Evolutionary conservation across 2,113 vertebrate species (phyloP), one percentile per base, ranked within the genome.

Genomic region (Acinonyx jubatus): DNA sequence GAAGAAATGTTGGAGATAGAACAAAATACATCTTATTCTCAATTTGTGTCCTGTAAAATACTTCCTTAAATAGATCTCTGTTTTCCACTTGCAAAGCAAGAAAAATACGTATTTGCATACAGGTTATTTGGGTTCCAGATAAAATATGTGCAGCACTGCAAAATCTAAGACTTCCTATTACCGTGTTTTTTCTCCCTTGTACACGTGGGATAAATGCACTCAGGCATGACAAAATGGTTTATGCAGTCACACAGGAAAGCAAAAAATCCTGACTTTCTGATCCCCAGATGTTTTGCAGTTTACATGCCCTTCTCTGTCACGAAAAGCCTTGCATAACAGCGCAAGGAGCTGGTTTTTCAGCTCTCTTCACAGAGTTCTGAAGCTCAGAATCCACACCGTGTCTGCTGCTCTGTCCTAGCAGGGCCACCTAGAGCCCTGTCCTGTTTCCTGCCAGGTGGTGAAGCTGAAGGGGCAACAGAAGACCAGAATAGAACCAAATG

Each of bases 1-100:
- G 33, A 76, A 18, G 13, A 21, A 84, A 87, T 41, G 1, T 14
- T 50, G 19, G 25, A 82, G 11, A 74, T 38, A 80, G 31, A 7
- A 29, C 10, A 88, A 92, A 95, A 57, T 82, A 18, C 14, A 69
- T 38, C 27, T 78, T 81, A 92, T 85, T 85, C 41, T 91, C 78
- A 52, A 66, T 81, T 80, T 1, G 29, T 25, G 41, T n/a, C 63
- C 36, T 84, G 73, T 7, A 69, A 97, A 95, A 90, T 45, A 84
- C 27, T 48, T 50, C 45, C 57, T 94, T 86, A 57, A 94, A 25
- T 78, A 90, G 93, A 81, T 90, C 50, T 93, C 41, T 88, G 4
- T 93, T 96, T 79, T 83, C 29, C 68, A 73, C 21, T 79, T 93
- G 16, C 69, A 95, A 87, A 96, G 66, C 1, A 80, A 90, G 57